Evolutionary conservation across 2,888 invertebrate species (phyloP), one percentile per base, ranked within the genome.

Genomic region (Hetaerina titia): DNA sequence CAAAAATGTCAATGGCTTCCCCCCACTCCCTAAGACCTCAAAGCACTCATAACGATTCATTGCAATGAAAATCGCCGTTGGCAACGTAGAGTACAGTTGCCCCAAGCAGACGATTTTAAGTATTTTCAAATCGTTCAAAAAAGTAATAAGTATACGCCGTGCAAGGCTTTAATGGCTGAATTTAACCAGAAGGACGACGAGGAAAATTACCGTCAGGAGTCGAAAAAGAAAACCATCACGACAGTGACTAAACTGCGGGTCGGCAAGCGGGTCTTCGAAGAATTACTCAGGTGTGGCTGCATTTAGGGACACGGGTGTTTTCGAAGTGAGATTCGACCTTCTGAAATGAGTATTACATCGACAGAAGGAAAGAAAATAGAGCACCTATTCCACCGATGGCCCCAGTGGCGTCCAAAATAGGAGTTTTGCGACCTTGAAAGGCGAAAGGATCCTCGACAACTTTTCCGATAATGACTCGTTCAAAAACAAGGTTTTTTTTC

Each of bases 401-500:
- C 13, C 31, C 25, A 81, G 13, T n/a, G n/a, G 5, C 9, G 69
- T n/a, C 69, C 69, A 69, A 69, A 69, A 69, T 17, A 69, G 69
- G 69, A 69, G 69, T 69, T 11, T n/a, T n/a, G 9, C 69, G 69
- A 69, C 69, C 69, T 69, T 69, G 69, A n/a, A 69, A 69, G 69
- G n/a, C 69, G 69, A 69, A 69, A 69, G 69, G 69, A 69, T 69
- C 69, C 22, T 69, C 69, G 69, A n/a, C 69, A 69, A n/a, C 69
- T 69, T 69, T 69, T 69, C 69, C 69, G n/a, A 69, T 69, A 69
- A 22, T 69, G 63, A 15, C 69, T 69, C 69, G 69, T n/a, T n/a
- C 69, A n/a, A 69, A 69, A 69, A 69, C 69, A 69, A 69, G 69
- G 22, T 69, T n/a, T 45, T 45, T 69, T n/a, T 11, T 69, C 69